Base-by-base conservation (phyloP, 1,140 invertebrate genomes). In the Fopius arisanus region DNA sequence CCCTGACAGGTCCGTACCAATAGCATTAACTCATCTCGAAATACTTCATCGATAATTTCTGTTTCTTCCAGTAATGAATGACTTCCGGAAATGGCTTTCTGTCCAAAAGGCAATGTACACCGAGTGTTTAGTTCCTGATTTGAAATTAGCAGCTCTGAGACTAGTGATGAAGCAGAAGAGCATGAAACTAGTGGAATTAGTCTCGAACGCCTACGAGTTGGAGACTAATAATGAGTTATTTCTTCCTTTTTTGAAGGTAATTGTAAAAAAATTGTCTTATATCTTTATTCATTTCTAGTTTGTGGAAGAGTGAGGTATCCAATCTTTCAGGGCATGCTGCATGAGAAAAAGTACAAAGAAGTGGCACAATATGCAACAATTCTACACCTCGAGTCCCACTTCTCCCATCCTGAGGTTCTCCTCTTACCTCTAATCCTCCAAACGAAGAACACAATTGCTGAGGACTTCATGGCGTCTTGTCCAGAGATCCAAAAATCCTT, bases 391-490 rank as follows among this genome's bases (percentile, higher is more conserved):
- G 92, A 93, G 84, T 82, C 89, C 41, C 84, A 90, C 63, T 94
- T 93, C 85, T 78, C 83, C 21, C 89, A 87, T 72, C 81, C 93
- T 51, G 88, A 93, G 81, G 89, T 91, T 70, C 89, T 95, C 77
- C 76, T 94, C 3, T 85, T 95, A 75, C 93, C 94, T 16, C 83
- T 95, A 19, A 87, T 95, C 78, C 84, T 95, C 12, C 93, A 94
- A 89, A 93, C 94, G 79, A 94, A 93, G 81, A 78, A 91, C 26
- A 90, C 89, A 77, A 78, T 93, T 28, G 89, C 92, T 48, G 92
- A 94, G 83, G 91, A 92, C 70, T 94, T 93, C 86, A 81, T 94
- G 67, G 78, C 79, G 41, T 87, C 88, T 43, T 90, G 89, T 75
- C 88, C 88, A n/a, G 76, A 89, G 7, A 89, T 92, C 69, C 92